A percentile compares a stretch with the other conserved stretches of the same genome.
Evolutionary conservation across 2,888 invertebrate genomes (phyloP).

Genomic region (Cylindroiulus punctatus): DNA sequence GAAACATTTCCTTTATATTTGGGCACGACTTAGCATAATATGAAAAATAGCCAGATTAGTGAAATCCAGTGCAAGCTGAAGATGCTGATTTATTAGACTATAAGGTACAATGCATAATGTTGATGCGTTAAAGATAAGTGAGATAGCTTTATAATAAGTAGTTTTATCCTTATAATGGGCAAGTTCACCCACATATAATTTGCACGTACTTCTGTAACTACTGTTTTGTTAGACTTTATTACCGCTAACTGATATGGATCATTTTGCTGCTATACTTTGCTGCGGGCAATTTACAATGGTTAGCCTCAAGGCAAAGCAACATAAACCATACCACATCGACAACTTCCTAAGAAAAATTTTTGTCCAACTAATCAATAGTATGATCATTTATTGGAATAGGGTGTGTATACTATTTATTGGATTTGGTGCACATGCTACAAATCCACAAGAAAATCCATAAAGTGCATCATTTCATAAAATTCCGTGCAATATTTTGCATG

Average conservation of each 20-base stretch:
- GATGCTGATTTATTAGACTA: not conserved
- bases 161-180: not conserved
- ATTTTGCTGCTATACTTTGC: not conserved
- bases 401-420: too few relatives aligned
- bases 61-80: not conserved
- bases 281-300: not conserved
- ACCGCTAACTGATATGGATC: not conserved
- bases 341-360: not conserved
- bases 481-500: too few relatives aligned
- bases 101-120: not conserved
- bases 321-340: not conserved
- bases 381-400: too few relatives aligned
- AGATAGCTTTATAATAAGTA: constrained; percentile 26
- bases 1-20: not conserved
- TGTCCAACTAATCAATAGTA: too few relatives aligned
- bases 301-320: not conserved
- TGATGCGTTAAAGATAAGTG: not conserved
- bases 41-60: not conserved
- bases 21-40: not conserved
- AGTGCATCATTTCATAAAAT: too few relatives aligned
- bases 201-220: not conserved
- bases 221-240: not conserved
- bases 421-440: too few relatives aligned
- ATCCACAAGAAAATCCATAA: too few relatives aligned
- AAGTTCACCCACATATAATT: not conserved